phyloP scores from a whole-genome alignment of 2,888 invertebrate species.

The Microctonus brassicae region DNA sequence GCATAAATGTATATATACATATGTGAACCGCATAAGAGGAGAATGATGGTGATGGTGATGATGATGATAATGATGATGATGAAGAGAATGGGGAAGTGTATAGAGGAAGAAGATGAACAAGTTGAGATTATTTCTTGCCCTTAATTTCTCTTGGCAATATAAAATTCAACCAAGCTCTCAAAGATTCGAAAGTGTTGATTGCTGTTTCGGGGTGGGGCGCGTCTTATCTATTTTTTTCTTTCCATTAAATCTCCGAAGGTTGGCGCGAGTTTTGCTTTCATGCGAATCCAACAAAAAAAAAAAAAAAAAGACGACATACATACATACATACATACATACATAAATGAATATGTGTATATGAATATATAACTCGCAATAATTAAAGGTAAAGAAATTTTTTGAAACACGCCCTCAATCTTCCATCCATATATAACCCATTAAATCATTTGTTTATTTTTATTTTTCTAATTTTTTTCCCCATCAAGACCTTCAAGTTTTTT shows the following conservation, averaged over 20 bases:
- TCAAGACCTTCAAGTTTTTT: background rate
- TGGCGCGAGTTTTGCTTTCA: background rate
- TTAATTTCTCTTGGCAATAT: constrained; percentile 20
- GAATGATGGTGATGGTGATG: background rate
- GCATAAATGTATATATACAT: background rate
- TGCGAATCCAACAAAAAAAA: background rate
- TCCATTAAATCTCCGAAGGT: background rate
- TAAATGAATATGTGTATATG: background rate
- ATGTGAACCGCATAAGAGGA: background rate
- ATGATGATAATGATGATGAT: background rate
- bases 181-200: constrained; percentile 20
- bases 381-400: background rate
- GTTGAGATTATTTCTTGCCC: constrained; percentile 27
- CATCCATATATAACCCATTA: background rate
- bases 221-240: constrained; percentile 5
- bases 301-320: background rate
- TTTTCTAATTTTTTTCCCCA: background rate
- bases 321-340: background rate
- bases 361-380: background rate
- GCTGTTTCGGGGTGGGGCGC: background rate
- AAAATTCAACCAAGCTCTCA: background rate
- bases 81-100: constrained; percentile 4
- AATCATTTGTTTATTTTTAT: background rate
- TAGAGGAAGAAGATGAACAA: constrained; percentile 10
- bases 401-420: background rate